Percentiles rank a stretch among this genome's conserved stretches.
These are phyloP conservation scores for Heliconius cydno DNA, from an alignment of 2,888 invertebrate species.

Conservation along the genomic window DNA sequence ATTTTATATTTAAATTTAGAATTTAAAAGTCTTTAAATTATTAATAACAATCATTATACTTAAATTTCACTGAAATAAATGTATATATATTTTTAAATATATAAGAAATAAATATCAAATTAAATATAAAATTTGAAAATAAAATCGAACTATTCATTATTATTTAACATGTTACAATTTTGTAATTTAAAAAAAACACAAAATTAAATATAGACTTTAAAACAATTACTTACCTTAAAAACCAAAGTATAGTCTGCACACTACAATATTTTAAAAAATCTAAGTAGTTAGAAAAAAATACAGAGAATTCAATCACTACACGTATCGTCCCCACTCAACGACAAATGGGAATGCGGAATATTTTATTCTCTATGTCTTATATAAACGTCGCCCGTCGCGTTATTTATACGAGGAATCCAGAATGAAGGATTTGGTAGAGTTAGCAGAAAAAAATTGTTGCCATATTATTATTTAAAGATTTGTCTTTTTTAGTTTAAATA, in stretches of 20 bases:
- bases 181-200: too few relatives aligned
- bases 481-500: too few relatives aligned
- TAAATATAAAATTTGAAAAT: too few relatives aligned
- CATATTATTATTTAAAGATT: not conserved
- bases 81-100: too few relatives aligned
- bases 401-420: constrained; percentile 62
- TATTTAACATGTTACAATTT: too few relatives aligned
- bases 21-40: too few relatives aligned
- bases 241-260: not conserved
- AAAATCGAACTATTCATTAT: too few relatives aligned
- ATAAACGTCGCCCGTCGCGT: constrained; percentile 62
- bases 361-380: constrained; percentile 67
- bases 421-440: constrained; percentile 67
- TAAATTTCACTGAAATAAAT: too few relatives aligned
- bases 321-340: constrained; percentile 49
- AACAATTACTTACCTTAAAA: not conserved
- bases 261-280: not conserved
- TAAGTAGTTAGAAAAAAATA: not conserved
- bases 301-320: not conserved
- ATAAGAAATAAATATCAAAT: too few relatives aligned
- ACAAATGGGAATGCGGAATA: constrained; percentile 65
- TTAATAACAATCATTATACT: too few relatives aligned
- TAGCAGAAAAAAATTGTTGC: constrained; percentile 52
- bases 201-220: not conserved
- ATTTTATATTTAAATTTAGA: too few relatives aligned